Conservation (phyloP, 2,113 vertebrate species). For the Cyanistes caeruleus region DNA sequence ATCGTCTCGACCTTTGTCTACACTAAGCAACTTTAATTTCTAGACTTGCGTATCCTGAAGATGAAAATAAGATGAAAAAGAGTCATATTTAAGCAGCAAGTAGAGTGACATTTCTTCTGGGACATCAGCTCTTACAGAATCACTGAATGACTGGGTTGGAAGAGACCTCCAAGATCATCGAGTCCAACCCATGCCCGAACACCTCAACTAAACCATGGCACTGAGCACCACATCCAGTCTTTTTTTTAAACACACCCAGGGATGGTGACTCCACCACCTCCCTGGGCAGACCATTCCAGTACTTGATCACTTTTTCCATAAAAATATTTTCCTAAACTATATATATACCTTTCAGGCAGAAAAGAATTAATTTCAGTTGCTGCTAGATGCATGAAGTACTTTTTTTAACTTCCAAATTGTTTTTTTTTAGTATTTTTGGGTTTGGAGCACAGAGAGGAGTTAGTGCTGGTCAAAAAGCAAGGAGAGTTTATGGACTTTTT, state of each 20-base stretch:
- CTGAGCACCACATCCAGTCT: fast-evolving
- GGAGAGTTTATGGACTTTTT: not conserved
- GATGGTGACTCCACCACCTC: no score
- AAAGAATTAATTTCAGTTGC: not conserved
- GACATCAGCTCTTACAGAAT: not conserved
- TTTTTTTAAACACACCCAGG: not conserved
- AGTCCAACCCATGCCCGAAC: not conserved
- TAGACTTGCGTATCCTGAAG: not conserved
- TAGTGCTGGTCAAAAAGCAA: not conserved
- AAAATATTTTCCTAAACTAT: not conserved
- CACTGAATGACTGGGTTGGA: not conserved
- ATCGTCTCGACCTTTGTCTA: not conserved
- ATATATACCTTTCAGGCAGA: not conserved
- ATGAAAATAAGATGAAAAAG: not conserved
- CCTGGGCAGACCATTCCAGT: fast-evolving
- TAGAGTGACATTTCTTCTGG: not conserved
- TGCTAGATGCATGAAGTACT: not conserved
- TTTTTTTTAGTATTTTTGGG: not conserved
- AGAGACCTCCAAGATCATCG: fast-evolving
- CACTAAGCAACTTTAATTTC: not conserved
- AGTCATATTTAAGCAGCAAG: not conserved
- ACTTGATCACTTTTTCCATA: not conserved
- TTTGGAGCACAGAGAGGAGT: not conserved
- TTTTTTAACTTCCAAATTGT: not conserved
- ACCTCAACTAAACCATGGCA: not conserved